Percentiles rank a stretch among this genome's conserved stretches.
These are phyloP conservation scores for Diprion similis DNA, from an alignment of 1,140 invertebrate genomes.

Conservation along the genomic window DNA sequence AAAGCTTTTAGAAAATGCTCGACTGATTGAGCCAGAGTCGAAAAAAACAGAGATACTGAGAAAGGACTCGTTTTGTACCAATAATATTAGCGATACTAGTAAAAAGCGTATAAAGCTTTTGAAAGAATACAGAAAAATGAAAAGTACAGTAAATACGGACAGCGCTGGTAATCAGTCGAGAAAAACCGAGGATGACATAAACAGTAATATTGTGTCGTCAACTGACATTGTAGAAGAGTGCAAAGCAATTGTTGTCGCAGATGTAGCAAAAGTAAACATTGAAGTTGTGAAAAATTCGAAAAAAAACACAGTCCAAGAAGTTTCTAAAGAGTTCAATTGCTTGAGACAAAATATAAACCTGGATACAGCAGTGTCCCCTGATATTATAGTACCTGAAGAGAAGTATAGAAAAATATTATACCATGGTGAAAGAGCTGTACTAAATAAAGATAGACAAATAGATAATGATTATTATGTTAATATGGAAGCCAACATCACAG, in stretches of 20 bases:
- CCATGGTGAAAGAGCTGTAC: background rate
- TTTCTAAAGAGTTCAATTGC: too few species aligned
- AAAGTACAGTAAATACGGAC: conserved; percentile 23
- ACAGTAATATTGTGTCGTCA: background rate
- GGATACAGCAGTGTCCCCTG: background rate
- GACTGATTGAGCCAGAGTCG: conserved; percentile 33
- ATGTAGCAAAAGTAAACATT: too few species aligned
- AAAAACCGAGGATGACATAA: background rate
- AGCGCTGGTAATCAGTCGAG: too few species aligned
- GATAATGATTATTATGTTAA: background rate
- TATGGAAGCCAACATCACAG: background rate
- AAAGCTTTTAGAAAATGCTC: conserved; percentile 31
- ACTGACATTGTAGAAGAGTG: too few species aligned
- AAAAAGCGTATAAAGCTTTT: conserved; percentile 29
- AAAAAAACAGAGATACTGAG: background rate
- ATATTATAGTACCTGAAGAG: background rate
- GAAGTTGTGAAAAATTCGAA: too few species aligned
- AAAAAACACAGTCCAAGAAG: too few species aligned
- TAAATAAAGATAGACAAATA: background rate
- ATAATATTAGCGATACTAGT: conserved; percentile 12
- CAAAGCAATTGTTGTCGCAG: too few species aligned
- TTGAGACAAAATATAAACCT: too few species aligned
- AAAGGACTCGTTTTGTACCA: background rate
- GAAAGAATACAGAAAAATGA: conserved; percentile 33
- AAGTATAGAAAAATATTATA: background rate